These are phyloP conservation scores for Sylvicapra grimmia DNA, from an alignment of 2,113 vertebrate species.

Conservation along the genomic window DNA sequence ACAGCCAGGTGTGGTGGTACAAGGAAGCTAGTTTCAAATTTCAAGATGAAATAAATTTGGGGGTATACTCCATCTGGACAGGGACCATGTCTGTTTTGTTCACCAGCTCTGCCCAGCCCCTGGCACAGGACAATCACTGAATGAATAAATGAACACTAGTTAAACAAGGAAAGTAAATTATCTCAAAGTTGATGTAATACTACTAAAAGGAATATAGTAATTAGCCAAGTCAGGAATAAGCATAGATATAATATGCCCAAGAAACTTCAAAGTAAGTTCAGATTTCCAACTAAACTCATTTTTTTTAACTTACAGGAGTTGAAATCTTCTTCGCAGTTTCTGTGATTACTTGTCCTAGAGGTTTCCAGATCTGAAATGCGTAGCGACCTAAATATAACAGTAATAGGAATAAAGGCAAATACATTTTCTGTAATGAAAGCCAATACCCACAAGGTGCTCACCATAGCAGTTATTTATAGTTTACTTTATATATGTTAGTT, in stretches of 20 bases:
- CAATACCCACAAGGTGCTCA: background rate
- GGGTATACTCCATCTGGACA: background rate
- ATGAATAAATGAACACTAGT: background rate
- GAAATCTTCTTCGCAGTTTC: constrained; percentile 87
- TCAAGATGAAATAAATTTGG: background rate
- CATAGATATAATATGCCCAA: background rate
- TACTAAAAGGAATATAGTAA: background rate
- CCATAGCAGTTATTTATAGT: background rate
- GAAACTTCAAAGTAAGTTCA: background rate
- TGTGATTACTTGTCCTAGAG: constrained; percentile 87
- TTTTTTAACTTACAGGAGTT: constrained; percentile 81
- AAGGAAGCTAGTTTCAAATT: background rate
- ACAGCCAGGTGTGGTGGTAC: background rate
- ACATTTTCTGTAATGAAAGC: constrained; percentile 17
- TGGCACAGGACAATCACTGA: background rate
- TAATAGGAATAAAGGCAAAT: constrained; percentile 36
- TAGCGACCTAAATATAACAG: constrained; percentile 84
- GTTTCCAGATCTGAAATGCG: constrained; percentile 91
- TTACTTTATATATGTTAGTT: background rate
- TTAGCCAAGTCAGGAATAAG: background rate
- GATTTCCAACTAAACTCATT: background rate
- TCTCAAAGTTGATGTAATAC: background rate
- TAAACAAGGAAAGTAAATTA: background rate
- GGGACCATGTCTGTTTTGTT: background rate
- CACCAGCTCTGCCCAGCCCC: background rate